Evolutionary conservation across 2,113 vertebrate genomes (phyloP).

Genomic region (Eidolon helvum): DNA sequence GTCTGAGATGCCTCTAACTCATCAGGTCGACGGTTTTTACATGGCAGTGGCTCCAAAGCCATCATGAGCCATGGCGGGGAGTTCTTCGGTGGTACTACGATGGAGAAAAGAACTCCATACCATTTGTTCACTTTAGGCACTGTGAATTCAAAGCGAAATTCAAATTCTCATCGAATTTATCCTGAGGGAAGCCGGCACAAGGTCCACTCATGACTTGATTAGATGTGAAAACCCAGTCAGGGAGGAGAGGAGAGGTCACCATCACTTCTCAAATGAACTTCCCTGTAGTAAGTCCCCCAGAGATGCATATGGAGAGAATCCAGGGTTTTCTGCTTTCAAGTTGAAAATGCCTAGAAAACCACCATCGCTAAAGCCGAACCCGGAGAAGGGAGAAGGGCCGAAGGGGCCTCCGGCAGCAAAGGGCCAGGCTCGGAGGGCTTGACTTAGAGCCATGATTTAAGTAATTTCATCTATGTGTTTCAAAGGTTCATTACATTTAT

Average conservation of each 20-base stretch:
- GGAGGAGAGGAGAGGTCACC: neutral
- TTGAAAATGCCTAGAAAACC: neutral
- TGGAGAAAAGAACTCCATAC: neutral
- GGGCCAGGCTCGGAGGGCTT: neutral
- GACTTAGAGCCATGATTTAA: slow-evolving; percentile 37
- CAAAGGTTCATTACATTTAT: slow-evolving; percentile 72
- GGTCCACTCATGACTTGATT: neutral
- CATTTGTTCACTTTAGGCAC: neutral
- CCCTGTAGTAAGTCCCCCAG: neutral
- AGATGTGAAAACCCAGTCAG: neutral
- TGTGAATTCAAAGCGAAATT: neutral
- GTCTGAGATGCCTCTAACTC: neutral
- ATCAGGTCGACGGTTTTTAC: neutral
- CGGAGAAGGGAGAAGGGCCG: neutral
- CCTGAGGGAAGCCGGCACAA: neutral
- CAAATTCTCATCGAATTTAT: neutral
- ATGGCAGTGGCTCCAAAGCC: neutral
- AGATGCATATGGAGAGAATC: neutral
- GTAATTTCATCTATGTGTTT: slow-evolving; percentile 68
- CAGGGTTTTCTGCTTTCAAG: neutral
- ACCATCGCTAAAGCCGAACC: neutral
- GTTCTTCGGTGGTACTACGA: neutral
- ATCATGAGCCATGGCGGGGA: accelerated
- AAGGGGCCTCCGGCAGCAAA: neutral
- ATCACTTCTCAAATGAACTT: neutral